phyloP scores from a whole-genome alignment of 2,113 vertebrate genomes.

The Corvus cornix region DNA sequence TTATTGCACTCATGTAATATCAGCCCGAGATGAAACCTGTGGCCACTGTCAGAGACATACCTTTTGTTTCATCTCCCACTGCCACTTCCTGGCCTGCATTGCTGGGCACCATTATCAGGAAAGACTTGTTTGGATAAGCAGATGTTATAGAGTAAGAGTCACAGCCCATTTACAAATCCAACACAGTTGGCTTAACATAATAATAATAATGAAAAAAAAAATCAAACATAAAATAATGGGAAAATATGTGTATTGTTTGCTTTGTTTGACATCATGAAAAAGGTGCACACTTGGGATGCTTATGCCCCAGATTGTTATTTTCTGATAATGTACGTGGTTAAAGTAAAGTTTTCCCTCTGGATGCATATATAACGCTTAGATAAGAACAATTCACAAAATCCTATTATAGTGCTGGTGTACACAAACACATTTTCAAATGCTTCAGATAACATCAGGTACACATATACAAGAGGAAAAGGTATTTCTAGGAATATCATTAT shows the following conservation, averaged over 20 bases:
- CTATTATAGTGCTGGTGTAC: conserved; percentile 22
- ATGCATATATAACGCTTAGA: conserved; percentile 46
- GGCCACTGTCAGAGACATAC: not conserved
- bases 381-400: conserved; percentile 64
- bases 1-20: not conserved
- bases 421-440: conserved; percentile 50
- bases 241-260: conserved; percentile 57
- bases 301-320: conserved; percentile 53
- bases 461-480: conserved; percentile 41
- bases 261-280: conserved; percentile 59
- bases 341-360: conserved; percentile 69
- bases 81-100: not conserved
- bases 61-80: not conserved
- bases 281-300: conserved; percentile 37
- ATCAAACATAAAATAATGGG: conserved; percentile 61
- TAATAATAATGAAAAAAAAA: conserved; percentile 51
- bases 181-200: conserved; percentile 8
- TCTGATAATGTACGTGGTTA: conserved; percentile 60
- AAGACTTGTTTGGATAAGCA: conserved; percentile 3
- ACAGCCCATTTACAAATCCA: conserved; percentile 53
- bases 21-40: not conserved
- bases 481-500: conserved; percentile 46
- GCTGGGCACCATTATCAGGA: not conserved
- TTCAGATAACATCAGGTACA: conserved; percentile 60
- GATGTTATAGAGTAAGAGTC: not conserved